Conservation (phyloP, 2,797 vertebrate species). For the Pristis pectinata region DNA sequence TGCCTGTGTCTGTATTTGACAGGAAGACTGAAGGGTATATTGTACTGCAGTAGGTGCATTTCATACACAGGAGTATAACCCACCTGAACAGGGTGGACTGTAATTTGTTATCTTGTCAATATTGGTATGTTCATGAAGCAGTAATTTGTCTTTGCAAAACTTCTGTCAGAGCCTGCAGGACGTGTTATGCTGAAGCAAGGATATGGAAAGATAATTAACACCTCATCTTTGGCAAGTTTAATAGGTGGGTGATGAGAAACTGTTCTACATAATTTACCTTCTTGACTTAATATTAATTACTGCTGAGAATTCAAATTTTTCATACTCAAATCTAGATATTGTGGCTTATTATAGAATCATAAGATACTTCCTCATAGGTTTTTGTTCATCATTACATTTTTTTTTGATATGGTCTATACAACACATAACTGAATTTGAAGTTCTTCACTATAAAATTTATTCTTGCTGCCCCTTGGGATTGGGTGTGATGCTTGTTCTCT, state of each 20-base stretch:
- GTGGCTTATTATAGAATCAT: background rate
- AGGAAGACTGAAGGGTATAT: slow-evolving; percentile 31
- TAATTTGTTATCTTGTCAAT: slow-evolving; percentile 70
- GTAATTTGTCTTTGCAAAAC: slow-evolving; percentile 72
- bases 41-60: background rate
- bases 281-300: slow-evolving; percentile 34
- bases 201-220: slow-evolving; percentile 94
- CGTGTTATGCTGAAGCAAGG: slow-evolving; percentile 87
- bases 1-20: slow-evolving; percentile 18
- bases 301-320: slow-evolving; percentile 23
- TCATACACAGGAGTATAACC: slow-evolving; percentile 48
- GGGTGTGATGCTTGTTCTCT: background rate
- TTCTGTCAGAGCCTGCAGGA: slow-evolving; percentile 79
- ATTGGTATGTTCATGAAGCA: slow-evolving; percentile 70
- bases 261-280: slow-evolving; percentile 31
- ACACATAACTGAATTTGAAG: background rate
- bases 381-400: background rate
- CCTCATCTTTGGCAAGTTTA: slow-evolving; percentile 87
- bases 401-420: background rate
- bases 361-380: background rate
- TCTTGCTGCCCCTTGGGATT: background rate
- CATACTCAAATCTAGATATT: slow-evolving; percentile 18
- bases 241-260: slow-evolving; percentile 85
- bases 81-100: slow-evolving; percentile 64
- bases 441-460: no score